These are phyloP conservation scores for Drosophila greeni DNA, from an alignment of 2,888 invertebrate genomes.

Conservation along the genomic window DNA sequence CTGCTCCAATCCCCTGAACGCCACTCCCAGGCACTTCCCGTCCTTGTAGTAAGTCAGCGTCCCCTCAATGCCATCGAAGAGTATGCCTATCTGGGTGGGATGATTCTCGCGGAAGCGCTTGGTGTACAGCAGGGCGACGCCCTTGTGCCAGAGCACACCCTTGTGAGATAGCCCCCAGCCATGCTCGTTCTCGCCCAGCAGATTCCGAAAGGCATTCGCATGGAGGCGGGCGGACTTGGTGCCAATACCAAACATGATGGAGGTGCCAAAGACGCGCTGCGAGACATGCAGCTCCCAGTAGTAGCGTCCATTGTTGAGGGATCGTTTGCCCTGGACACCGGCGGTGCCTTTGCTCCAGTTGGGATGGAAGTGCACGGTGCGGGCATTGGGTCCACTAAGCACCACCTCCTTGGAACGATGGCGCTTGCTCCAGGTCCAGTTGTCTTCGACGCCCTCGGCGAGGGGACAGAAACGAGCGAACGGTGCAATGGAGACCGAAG, in stretches of 20 bases:
- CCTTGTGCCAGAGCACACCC: constrained; percentile 84
- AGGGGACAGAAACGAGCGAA: constrained; percentile 64
- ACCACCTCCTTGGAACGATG: constrained; percentile 82
- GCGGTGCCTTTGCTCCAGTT: constrained; percentile 88
- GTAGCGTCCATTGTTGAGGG: constrained; percentile 83
- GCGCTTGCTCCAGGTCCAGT: constrained; percentile 84
- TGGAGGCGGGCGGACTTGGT: constrained; percentile 82
- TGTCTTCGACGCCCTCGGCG: constrained; percentile 81
- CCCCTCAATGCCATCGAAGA: constrained; percentile 85
- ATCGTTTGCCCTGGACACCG: constrained; percentile 83
- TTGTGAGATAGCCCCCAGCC: constrained; percentile 88
- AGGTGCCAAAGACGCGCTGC: constrained; percentile 85
- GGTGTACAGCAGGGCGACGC: constrained; percentile 82
- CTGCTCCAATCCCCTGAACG: constrained; percentile 83
- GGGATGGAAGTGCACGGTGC: constrained; percentile 86
- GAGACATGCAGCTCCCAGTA: constrained; percentile 85
- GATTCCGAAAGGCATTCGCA: constrained; percentile 84
- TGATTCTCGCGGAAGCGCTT: constrained; percentile 85
- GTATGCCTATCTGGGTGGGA: constrained; percentile 83
- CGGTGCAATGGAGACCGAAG: not conserved
- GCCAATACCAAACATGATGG: constrained; percentile 86
- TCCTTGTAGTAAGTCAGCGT: constrained; percentile 86
- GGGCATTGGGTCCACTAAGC: constrained; percentile 80
- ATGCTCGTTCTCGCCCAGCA: constrained; percentile 85
- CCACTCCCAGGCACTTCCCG: constrained; percentile 84